Evolutionary conservation across 1,140 invertebrate species (phyloP).

Genomic region (Nebria ingens): DNA sequence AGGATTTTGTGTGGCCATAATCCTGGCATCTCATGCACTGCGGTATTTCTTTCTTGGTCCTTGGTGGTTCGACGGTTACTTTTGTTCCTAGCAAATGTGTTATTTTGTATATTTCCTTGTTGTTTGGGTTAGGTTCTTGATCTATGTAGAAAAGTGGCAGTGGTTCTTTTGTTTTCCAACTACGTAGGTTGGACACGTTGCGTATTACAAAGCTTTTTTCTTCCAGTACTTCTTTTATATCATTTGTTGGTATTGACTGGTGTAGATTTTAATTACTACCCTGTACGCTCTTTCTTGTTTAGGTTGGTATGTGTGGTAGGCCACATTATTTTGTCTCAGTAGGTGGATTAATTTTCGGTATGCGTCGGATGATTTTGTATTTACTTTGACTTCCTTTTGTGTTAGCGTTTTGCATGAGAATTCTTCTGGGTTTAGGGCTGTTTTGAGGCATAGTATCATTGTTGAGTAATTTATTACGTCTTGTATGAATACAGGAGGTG

Average conservation of each 20-base stretch:
- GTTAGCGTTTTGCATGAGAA: no score
- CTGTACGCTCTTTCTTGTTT: no score
- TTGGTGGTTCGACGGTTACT: slow-evolving; percentile 24
- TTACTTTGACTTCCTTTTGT: no score
- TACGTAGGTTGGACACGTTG: slow-evolving; percentile 18
- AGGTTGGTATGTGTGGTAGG: no score
- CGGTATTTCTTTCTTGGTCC: slow-evolving; percentile 20
- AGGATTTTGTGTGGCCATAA: slow-evolving; percentile 29
- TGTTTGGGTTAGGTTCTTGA: slow-evolving; percentile 24
- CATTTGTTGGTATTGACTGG: not conserved
- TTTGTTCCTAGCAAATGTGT: slow-evolving; percentile 21
- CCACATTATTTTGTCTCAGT: no score
- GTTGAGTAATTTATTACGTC: no score
- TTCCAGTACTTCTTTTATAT: slow-evolving; percentile 10
- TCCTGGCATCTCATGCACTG: slow-evolving; percentile 29
- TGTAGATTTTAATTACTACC: slow-evolving; percentile 15
- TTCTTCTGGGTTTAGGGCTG: no score
- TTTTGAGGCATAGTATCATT: no score
- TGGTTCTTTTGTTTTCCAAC: slow-evolving; percentile 20
- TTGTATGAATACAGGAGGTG: no score
- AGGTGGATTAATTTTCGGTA: no score
- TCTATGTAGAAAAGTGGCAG: slow-evolving; percentile 27
- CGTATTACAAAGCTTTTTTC: slow-evolving; percentile 14
- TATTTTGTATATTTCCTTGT: slow-evolving; percentile 29
- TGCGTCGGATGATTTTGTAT: no score